phyloP scores from a whole-genome alignment of 2,797 vertebrate species.

The Urocyon cinereoargenteus region DNA sequence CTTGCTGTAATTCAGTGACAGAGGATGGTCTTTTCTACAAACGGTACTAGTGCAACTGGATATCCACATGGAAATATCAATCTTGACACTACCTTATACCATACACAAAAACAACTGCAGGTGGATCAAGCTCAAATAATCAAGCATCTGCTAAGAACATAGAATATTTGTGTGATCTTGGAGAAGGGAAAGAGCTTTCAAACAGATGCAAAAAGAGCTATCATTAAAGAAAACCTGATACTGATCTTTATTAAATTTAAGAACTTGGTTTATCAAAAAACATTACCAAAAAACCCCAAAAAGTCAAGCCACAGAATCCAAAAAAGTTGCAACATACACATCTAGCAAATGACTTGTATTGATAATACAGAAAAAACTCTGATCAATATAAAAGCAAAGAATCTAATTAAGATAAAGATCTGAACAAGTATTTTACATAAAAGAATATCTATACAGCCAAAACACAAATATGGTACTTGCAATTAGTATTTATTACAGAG shows the following conservation, averaged over 20 bases:
- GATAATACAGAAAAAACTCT: neutral
- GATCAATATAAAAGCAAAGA: neutral
- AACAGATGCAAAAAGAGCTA: neutral
- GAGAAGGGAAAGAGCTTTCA: neutral
- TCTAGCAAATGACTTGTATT: neutral
- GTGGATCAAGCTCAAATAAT: neutral
- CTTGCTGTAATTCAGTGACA: neutral
- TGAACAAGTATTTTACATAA: neutral
- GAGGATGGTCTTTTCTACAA: neutral
- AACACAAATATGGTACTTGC: neutral
- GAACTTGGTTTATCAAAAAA: slow-evolving; percentile 1
- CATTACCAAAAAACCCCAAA: neutral
- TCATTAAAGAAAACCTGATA: neutral
- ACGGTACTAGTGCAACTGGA: neutral
- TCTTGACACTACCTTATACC: neutral
- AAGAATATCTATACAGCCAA: neutral
- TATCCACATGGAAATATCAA: neutral
- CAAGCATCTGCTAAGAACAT: neutral
- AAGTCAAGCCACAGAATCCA: neutral
- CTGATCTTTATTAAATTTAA: neutral
- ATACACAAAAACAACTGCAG: neutral
- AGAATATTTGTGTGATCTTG: neutral
- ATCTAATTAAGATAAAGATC: neutral
- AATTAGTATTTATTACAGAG: neutral
- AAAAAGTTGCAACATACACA: neutral